A percentile compares a stretch with the other conserved stretches of the same genome.
Conservation (phyloP, 2,888 invertebrate genomes). For the Formica aserva region DNA sequence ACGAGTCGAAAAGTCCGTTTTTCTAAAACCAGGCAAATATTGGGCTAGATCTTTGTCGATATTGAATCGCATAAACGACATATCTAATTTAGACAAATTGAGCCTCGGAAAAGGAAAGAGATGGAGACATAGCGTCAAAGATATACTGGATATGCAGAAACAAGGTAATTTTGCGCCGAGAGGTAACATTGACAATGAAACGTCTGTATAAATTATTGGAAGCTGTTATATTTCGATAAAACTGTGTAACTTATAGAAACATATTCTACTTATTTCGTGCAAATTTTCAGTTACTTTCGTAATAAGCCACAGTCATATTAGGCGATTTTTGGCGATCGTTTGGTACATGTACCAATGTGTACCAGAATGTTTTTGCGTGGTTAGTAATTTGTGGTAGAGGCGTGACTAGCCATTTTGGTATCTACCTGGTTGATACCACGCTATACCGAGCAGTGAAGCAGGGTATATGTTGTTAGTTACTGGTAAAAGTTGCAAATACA, state of each 20-base stretch:
- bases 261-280: background rate
- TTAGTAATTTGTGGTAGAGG: no score
- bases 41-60: constrained; percentile 90
- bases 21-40: constrained; percentile 89
- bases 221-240: background rate
- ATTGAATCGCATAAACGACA: constrained; percentile 86
- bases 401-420: no score
- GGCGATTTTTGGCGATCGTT: no score
- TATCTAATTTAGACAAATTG: constrained; percentile 86
- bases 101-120: constrained; percentile 86
- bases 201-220: background rate
- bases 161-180: constrained; percentile 82
- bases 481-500: no score
- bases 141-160: constrained; percentile 87
- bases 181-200: constrained; percentile 45
- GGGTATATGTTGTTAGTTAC: no score
- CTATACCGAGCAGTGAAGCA: no score
- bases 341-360: no score
- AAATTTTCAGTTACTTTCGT: background rate
- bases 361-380: no score
- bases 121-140: constrained; percentile 87
- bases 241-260: background rate
- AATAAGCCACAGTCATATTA: background rate
- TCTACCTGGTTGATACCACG: no score
- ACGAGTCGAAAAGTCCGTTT: constrained; percentile 58